Percentiles rank a stretch among this genome's conserved stretches.
phyloP scores from a whole-genome alignment of 1,140 invertebrate species.

The Tigriopus japonicus region DNA sequence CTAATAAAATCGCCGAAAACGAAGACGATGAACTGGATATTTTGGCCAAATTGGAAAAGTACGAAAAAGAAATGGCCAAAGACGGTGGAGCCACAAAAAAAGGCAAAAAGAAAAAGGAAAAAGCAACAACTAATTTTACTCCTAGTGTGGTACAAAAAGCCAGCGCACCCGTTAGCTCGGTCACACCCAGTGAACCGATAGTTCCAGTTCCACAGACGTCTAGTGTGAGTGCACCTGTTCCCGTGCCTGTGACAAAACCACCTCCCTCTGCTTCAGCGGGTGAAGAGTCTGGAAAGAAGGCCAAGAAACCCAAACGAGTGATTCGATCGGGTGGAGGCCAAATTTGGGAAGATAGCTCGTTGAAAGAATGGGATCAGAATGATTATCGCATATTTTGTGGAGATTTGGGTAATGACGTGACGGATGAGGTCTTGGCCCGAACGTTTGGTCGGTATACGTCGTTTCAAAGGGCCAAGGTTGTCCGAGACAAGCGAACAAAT shows the following conservation, averaged over 20 bases:
- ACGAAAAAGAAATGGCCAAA: conserved; percentile 11
- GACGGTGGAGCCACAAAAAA: neutral
- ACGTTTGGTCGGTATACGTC: conserved; percentile 90
- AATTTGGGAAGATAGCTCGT: conserved; percentile 78
- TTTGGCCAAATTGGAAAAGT: neutral
- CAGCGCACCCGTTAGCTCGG: neutral
- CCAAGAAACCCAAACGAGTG: conserved; percentile 51
- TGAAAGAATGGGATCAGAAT: conserved; percentile 78
- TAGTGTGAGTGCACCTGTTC: conserved; percentile 30
- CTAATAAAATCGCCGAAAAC: neutral
- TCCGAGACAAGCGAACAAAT: conserved; percentile 87
- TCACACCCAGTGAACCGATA: conserved; percentile 19
- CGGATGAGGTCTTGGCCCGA: conserved; percentile 77
- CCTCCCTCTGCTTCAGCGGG: conserved; percentile 18
- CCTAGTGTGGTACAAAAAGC: neutral
- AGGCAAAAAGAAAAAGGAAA: neutral
- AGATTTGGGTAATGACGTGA: conserved; percentile 96
- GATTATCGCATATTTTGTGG: conserved; percentile 77
- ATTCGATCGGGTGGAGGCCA: conserved; percentile 75
- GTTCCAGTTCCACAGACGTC: conserved; percentile 14
- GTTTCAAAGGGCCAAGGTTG: conserved; percentile 83
- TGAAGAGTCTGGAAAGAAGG: conserved; percentile 29
- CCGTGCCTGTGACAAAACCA: conserved; percentile 24
- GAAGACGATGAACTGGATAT: conserved; percentile 2
- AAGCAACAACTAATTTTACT: neutral